A percentile compares a stretch with the other conserved stretches of the same genome.
phyloP scores from a whole-genome alignment of 2,113 vertebrate species.

The Megatriorchis doriae region DNA sequence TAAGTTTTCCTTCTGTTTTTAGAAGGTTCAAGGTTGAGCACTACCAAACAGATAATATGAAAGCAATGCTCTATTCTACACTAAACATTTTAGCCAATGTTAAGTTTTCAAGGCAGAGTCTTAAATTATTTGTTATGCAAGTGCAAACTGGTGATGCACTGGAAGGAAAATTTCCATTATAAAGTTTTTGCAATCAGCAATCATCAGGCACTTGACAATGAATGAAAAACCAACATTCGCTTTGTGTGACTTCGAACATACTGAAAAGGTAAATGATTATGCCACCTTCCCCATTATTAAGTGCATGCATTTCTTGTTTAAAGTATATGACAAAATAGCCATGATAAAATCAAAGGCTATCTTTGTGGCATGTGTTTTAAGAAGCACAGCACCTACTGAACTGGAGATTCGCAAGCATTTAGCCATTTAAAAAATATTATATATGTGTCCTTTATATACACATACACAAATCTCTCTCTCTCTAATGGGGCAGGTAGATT shows the following conservation, averaged over 20 bases:
- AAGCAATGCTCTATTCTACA: background rate
- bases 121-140: background rate
- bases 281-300: background rate
- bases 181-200: background rate
- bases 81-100: background rate
- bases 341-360: background rate
- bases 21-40: background rate
- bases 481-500: background rate
- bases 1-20: background rate
- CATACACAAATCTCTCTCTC: too few relatives aligned
- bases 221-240: background rate
- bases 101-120: background rate
- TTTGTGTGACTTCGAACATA: background rate
- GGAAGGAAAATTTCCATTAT: background rate
- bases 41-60: background rate
- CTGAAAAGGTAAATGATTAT: background rate
- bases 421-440: background rate
- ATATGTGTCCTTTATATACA: background rate
- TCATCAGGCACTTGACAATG: background rate
- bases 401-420: background rate
- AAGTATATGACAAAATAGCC: background rate
- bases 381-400: background rate
- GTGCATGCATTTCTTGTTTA: background rate
- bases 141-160: background rate
- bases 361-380: background rate